Base-by-base conservation (phyloP, 2,888 invertebrate species). In the Thumatha senex region DNA sequence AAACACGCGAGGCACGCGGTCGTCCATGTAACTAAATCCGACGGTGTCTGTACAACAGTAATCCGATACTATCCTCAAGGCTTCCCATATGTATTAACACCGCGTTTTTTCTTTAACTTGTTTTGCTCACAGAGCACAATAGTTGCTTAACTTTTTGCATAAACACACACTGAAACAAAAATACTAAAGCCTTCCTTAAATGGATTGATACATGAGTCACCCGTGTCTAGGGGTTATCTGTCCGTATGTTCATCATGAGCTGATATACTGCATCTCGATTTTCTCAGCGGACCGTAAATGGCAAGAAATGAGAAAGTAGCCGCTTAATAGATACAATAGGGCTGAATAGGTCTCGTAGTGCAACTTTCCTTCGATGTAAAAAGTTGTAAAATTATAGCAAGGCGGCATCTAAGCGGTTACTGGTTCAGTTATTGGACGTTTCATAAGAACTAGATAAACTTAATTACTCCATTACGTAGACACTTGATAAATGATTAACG, bases 271-370 rank as follows among this genome's bases (percentile, higher is more conserved):
- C 80, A 84, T 84, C 84, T 82, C 73, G 82, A 84, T 86, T 89
- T 86, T 89, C 88, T 86, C 84, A 81, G 79, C 83, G 75, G 76
- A 75, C 89, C 86, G 80, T 89, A 88, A 84, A 89, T 79, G 89
- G 90, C 74, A 85, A 78, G 88, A 86, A 89, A 86, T 86, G 84
- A 85, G 90, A 91, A 90, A 91, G 90, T 89, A 82, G 81, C 78
- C 74, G 61, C 78, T 76, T 89, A 89, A 89, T 89, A 89, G 89
- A 89, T 89, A 90, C 90, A 91, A 91, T 91, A 89, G 90, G 89
- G 88, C 86, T 81, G 78, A 78, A 79, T 86, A 83, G 80, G 83
- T 82, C 82, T 78, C 67, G 81, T 77, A 65, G 69, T 68, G 77
- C 83, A 82, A 85, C 89, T 90, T 90, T 89, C 89, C 79, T 86